Evolutionary conservation across 2,113 vertebrate genomes (phyloP).

Genomic region (Dromas ardeola): DNA sequence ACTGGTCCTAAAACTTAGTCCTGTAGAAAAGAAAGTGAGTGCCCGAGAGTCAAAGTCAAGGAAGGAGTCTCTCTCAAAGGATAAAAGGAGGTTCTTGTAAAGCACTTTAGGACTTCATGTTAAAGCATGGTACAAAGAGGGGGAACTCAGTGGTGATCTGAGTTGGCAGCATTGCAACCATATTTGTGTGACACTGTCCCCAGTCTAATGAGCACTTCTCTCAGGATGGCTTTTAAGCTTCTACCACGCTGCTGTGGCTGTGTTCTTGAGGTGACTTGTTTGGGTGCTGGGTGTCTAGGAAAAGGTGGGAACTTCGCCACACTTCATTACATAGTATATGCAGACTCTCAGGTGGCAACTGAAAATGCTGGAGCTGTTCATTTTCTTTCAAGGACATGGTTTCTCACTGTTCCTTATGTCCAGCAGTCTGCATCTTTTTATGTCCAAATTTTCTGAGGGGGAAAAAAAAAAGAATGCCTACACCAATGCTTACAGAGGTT

Average conservation of each 20-base stretch:
- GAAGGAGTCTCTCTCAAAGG: background rate
- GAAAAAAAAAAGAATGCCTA: background rate
- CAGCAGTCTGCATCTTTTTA: background rate
- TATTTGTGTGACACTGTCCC: background rate
- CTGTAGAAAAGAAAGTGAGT: background rate
- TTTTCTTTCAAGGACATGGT: background rate
- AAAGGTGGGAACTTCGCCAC: background rate
- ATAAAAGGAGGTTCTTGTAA: background rate
- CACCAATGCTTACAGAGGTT: background rate
- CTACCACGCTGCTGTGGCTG: background rate
- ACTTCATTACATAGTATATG: background rate
- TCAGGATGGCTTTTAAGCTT: background rate
- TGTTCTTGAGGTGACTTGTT: background rate
- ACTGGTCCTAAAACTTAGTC: background rate
- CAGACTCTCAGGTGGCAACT: background rate
- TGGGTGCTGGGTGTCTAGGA: background rate
- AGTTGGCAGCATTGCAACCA: background rate
- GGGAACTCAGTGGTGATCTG: background rate
- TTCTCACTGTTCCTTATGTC: background rate
- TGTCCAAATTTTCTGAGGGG: background rate
- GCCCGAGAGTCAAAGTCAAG: background rate
- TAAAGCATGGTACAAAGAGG: background rate
- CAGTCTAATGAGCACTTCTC: background rate
- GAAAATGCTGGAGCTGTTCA: background rate
- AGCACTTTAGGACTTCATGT: background rate